These are phyloP conservation scores for Ochropleura leucogaster DNA, from an alignment of 2,888 invertebrate species.

Conservation along the genomic window DNA sequence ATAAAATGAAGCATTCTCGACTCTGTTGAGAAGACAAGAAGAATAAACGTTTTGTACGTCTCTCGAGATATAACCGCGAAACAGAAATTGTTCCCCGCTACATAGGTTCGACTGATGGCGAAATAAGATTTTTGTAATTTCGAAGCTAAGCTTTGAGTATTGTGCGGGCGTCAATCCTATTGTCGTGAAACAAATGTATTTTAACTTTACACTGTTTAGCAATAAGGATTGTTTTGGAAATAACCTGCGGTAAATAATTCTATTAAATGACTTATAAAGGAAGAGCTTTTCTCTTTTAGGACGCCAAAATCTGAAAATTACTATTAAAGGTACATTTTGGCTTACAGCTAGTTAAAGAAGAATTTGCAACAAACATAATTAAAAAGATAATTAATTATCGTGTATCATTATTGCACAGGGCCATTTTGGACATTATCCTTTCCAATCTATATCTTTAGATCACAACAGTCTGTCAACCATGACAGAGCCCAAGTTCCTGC, in stretches of 20 bases:
- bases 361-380: too few relatives aligned
- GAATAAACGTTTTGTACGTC: constrained; percentile 62
- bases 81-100: constrained; percentile 62
- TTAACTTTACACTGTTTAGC: constrained; percentile 18
- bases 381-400: too few relatives aligned
- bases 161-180: constrained; percentile 55
- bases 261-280: background rate
- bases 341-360: too few relatives aligned
- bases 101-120: constrained; percentile 60
- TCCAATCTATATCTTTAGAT: too few relatives aligned
- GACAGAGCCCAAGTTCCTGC: background rate
- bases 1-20: constrained; percentile 48
- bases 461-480: background rate
- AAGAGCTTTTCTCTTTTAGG: background rate
- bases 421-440: too few relatives aligned
- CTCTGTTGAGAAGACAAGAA: constrained; percentile 43
- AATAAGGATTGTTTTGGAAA: constrained; percentile 1
- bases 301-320: background rate
- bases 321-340: too few relatives aligned
- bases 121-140: constrained; percentile 66
- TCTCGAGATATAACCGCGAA: constrained; percentile 60
- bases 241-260: background rate
- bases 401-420: too few relatives aligned
- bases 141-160: constrained; percentile 58
- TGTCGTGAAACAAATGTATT: constrained; percentile 43